Percentiles rank a stretch among this genome's conserved stretches.
phyloP scores from a whole-genome alignment of 2,888 invertebrate species.

The Agrochola litura region DNA sequence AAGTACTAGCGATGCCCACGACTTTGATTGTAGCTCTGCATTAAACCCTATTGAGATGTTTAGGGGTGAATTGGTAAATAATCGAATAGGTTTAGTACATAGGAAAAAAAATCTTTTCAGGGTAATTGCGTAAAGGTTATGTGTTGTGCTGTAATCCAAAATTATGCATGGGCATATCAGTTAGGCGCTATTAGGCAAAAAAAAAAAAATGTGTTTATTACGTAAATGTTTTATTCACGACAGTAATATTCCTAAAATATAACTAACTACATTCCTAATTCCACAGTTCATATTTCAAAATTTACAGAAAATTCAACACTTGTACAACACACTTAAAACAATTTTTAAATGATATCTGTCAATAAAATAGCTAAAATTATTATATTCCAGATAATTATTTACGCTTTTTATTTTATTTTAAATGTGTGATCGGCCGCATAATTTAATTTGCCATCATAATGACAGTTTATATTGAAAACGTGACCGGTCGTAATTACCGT shows the following conservation, averaged over 20 bases:
- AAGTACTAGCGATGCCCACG: background rate
- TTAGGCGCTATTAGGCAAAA: background rate
- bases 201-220: background rate
- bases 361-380: conserved; percentile 25
- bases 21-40: background rate
- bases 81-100: too few species aligned
- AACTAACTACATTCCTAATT: too few species aligned
- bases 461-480: conserved; percentile 76
- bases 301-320: background rate
- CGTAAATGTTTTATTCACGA: too few species aligned
- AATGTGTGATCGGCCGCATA: conserved; percentile 48
- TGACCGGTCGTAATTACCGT: conserved; percentile 79
- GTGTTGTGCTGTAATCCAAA: background rate
- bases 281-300: background rate
- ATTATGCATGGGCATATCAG: background rate
- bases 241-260: too few species aligned
- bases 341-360: background rate
- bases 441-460: conserved; percentile 74
- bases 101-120: too few species aligned
- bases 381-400: conserved; percentile 20
- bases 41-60: background rate
- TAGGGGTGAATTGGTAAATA: background rate
- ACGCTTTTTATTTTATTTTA: conserved; percentile 30
- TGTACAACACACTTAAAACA: background rate
- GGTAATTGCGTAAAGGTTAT: too few species aligned